These are phyloP conservation scores for Vanessa atalanta DNA, from an alignment of 1,140 invertebrate genomes.

Conservation along the genomic window DNA sequence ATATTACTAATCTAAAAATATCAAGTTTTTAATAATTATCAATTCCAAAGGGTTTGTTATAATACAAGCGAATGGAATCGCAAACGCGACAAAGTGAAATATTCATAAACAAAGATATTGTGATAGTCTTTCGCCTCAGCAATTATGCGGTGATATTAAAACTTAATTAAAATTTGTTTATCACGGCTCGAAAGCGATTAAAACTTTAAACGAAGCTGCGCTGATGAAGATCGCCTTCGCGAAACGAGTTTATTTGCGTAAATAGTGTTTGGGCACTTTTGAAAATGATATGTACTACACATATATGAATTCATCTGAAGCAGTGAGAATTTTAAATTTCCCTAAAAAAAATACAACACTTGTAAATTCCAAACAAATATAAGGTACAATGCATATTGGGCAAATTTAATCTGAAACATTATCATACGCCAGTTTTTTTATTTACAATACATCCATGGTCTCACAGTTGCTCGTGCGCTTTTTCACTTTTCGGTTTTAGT, in stretches of 20 bases:
- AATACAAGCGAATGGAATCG: slow-evolving; percentile 34
- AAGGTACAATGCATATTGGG: no score
- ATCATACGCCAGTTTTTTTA: no score
- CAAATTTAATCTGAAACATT: no score
- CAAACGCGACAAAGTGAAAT: slow-evolving; percentile 50
- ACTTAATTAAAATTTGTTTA: slow-evolving; percentile 81
- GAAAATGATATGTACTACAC: background rate
- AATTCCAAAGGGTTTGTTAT: slow-evolving; percentile 2
- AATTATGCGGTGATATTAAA: slow-evolving; percentile 79
- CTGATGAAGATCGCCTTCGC: slow-evolving; percentile 71
- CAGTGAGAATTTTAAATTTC: no score
- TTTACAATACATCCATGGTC: no score
- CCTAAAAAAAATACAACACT: no score
- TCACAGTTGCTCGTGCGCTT: no score
- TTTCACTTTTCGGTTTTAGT: no score
- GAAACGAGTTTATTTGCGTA: slow-evolving; percentile 69
- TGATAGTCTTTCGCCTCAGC: slow-evolving; percentile 68
- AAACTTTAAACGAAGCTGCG: slow-evolving; percentile 78
- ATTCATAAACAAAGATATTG: slow-evolving; percentile 75
- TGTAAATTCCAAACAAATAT: no score
- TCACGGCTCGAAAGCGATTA: slow-evolving; percentile 79
- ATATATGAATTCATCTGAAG: background rate
- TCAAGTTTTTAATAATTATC: background rate
- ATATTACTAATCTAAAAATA: no score
- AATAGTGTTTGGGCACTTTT: slow-evolving; percentile 7